A percentile compares a stretch with the other conserved stretches of the same genome.
Evolutionary conservation across 35 echinoderm and acorn worm genomes (phyloP).

Genomic region (Ophiothrix spiculata): DNA sequence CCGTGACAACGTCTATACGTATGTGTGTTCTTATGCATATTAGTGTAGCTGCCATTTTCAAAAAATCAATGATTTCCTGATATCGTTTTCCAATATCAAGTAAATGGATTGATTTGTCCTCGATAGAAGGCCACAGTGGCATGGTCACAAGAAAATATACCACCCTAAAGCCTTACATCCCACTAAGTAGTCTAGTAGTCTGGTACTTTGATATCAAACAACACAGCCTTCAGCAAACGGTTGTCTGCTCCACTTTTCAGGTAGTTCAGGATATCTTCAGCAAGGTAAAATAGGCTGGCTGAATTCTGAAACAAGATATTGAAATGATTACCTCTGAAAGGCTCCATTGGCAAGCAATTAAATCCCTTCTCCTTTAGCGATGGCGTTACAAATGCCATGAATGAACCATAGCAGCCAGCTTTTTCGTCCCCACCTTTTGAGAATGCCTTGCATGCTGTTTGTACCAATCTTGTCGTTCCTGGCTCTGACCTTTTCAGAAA

Average conservation of each 20-base stretch:
- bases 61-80: conserved; percentile 34
- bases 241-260: conserved; percentile 24
- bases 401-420: conserved; percentile 30
- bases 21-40: no score
- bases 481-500: conserved; percentile 33
- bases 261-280: conserved; percentile 1
- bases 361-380: conserved; percentile 29
- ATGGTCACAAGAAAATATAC: conserved; percentile 16
- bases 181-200: conserved; percentile 24
- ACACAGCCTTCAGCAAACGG: conserved; percentile 29
- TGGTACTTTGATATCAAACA: conserved; percentile 15
- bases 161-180: conserved; percentile 52
- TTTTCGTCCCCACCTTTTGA: conserved; percentile 42
- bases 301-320: conserved; percentile 57
- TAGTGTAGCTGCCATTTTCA: neutral
- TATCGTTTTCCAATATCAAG: conserved; percentile 23
- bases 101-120: conserved; percentile 27
- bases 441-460: conserved; percentile 45
- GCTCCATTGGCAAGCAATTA: neutral
- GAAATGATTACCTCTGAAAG: conserved; percentile 34
- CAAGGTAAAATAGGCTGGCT: conserved; percentile 18
- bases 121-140: conserved; percentile 40
- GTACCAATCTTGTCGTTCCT: conserved; percentile 44
- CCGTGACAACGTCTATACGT: no score
- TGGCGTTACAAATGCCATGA: neutral